Percentiles rank a stretch among this genome's conserved stretches.
Conservation (phyloP, 2,888 invertebrate species). For the Melanostoma scalare region DNA sequence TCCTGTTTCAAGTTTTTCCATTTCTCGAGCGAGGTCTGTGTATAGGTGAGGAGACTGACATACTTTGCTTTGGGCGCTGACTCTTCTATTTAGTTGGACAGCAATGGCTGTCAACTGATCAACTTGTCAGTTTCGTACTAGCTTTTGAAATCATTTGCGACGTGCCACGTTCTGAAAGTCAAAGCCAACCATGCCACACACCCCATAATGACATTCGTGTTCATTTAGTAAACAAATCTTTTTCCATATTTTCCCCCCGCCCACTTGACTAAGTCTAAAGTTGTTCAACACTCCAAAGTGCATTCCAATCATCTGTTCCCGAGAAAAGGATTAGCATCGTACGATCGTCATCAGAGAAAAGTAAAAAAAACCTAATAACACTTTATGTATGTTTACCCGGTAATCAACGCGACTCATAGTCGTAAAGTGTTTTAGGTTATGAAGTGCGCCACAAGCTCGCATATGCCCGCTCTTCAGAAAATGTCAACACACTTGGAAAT, state of each 20-base stretch:
- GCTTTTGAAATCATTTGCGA: too few relatives aligned
- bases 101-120: too few relatives aligned
- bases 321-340: constrained; percentile 66
- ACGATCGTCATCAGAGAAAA: constrained; percentile 2
- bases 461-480: constrained; percentile 45
- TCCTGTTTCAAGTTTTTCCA: too few relatives aligned
- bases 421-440: constrained; percentile 54
- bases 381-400: constrained; percentile 55
- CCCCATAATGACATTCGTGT: constrained; percentile 33
- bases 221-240: constrained; percentile 36
- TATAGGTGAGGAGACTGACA: too few relatives aligned
- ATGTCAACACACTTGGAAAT: constrained; percentile 64
- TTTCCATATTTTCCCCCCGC: not conserved
- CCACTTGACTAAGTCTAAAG: constrained; percentile 26
- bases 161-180: not conserved
- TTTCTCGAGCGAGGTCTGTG: too few relatives aligned
- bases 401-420: constrained; percentile 44
- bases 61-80: too few relatives aligned
- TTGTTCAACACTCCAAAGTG: constrained; percentile 59
- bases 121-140: too few relatives aligned
- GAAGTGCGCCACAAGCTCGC: constrained; percentile 66
- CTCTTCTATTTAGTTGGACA: too few relatives aligned
- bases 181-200: constrained; percentile 52
- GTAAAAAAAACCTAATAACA: constrained; percentile 17
- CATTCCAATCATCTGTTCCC: constrained; percentile 63